phyloP scores from a whole-genome alignment of 2,888 invertebrate genomes.

The Belgica antarctica region DNA sequence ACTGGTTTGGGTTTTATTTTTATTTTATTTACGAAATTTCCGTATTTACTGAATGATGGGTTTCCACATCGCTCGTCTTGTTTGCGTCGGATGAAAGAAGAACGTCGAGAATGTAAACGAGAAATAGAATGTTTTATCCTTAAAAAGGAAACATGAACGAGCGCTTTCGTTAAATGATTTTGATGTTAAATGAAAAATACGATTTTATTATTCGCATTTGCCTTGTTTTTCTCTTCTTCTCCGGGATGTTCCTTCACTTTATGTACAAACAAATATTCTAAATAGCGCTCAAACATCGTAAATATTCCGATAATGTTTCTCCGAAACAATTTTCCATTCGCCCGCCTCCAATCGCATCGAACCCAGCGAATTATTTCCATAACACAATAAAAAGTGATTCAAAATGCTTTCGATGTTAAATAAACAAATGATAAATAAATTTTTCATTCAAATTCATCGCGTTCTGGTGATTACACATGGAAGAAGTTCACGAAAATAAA shows the following conservation, averaged over 20 bases:
- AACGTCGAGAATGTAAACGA: not conserved
- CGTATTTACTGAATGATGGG: not conserved
- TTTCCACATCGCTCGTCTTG: not conserved
- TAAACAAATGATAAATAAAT: conserved; percentile 1
- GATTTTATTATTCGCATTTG: conserved; percentile 13
- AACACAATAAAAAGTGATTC: not conserved
- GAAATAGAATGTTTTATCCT: not conserved
- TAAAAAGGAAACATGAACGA: not conserved
- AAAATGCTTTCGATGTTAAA: conserved; percentile 21
- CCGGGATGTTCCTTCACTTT: not conserved
- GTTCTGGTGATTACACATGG: conserved; percentile 11
- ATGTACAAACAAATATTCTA: not conserved
- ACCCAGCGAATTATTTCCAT: conserved; percentile 11
- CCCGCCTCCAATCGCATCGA: not conserved
- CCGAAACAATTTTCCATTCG: not conserved
- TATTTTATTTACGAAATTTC: conserved; percentile 10
- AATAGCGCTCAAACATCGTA: conserved; percentile 22
- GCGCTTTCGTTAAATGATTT: conserved; percentile 11
- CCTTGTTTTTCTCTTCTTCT: not conserved
- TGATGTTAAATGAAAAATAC: not conserved
- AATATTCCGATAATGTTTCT: conserved; percentile 26
- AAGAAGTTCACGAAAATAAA: conserved; percentile 19
- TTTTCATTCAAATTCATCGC: not conserved
- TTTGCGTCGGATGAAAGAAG: not conserved
- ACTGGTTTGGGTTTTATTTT: not conserved